A percentile compares a stretch with the other conserved stretches of the same genome.
Evolutionary conservation across 1,140 invertebrate genomes (phyloP).

Genomic region (Lepeophtheirus salmonis): DNA sequence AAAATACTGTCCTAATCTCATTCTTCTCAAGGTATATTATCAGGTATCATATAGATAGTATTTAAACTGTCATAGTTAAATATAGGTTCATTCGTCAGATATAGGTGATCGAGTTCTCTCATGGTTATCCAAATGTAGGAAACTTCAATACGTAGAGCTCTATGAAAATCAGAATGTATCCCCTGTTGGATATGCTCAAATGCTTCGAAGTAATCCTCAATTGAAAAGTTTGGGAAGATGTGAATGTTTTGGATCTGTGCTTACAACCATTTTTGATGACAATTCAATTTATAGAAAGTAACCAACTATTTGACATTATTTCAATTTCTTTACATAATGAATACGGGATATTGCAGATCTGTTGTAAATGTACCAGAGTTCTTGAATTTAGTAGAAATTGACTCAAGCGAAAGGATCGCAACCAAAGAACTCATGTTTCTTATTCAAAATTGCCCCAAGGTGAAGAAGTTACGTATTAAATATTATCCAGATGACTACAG

Average conservation of each 20-base stretch:
- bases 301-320: not conserved
- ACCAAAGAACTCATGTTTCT: not conserved
- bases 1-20: conserved; percentile 5
- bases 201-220: not conserved
- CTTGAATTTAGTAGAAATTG: not conserved
- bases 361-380: not conserved
- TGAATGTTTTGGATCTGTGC: not conserved
- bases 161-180: not conserved
- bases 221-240: conserved; percentile 4
- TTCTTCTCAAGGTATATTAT: not conserved
- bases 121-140: conserved; percentile 6
- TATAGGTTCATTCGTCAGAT: conserved; percentile 5
- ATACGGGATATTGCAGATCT: not conserved
- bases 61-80: not conserved
- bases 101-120: not conserved
- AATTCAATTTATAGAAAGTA: conserved; percentile 8
- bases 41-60: not conserved
- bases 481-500: not conserved
- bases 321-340: not conserved
- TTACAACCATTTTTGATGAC: not conserved
- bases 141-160: conserved; percentile 1
- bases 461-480: not conserved
- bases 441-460: not conserved
- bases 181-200: conserved; percentile 5
- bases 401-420: not conserved